Percentiles rank a stretch among this genome's conserved stretches.
Evolutionary conservation across 2,888 invertebrate species (phyloP).

Genomic region (Tiliacea aurago): DNA sequence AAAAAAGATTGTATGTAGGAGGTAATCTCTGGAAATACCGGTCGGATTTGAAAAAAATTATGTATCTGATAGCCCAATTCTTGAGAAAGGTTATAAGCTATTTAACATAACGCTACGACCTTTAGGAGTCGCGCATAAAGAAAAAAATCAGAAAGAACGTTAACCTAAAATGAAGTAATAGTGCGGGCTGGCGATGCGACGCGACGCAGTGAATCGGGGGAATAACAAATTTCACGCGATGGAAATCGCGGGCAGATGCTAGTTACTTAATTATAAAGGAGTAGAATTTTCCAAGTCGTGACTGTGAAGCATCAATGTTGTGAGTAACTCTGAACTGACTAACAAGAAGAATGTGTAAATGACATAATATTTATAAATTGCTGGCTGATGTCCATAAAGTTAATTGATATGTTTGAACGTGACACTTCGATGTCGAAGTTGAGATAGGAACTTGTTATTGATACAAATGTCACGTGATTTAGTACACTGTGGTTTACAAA

Average conservation of each 20-base stretch:
- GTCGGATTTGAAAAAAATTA: too few relatives aligned
- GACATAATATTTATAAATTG: constrained; percentile 42
- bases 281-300: constrained; percentile 62
- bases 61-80: too few relatives aligned
- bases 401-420: constrained; percentile 51
- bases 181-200: too few relatives aligned
- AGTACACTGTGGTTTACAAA: neutral
- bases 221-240: too few relatives aligned
- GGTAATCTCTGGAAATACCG: too few relatives aligned
- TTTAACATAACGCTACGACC: too few relatives aligned
- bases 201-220: too few relatives aligned
- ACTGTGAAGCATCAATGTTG: constrained; percentile 23
- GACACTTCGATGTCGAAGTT: neutral
- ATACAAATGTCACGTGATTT: neutral
- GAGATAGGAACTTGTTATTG: neutral
- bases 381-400: constrained; percentile 20
- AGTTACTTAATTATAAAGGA: constrained; percentile 10
- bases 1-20: too few relatives aligned
- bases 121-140: too few relatives aligned
- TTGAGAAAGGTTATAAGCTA: too few relatives aligned
- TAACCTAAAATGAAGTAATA: too few relatives aligned
- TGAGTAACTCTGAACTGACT: constrained; percentile 25
- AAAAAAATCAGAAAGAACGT: too few relatives aligned
- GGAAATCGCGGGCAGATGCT: neutral
- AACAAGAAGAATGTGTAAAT: constrained; percentile 33